Evolutionary conservation across 2,888 invertebrate genomes (phyloP), one percentile per base, ranked within the genome.

Genomic region (Nineta flava): DNA sequence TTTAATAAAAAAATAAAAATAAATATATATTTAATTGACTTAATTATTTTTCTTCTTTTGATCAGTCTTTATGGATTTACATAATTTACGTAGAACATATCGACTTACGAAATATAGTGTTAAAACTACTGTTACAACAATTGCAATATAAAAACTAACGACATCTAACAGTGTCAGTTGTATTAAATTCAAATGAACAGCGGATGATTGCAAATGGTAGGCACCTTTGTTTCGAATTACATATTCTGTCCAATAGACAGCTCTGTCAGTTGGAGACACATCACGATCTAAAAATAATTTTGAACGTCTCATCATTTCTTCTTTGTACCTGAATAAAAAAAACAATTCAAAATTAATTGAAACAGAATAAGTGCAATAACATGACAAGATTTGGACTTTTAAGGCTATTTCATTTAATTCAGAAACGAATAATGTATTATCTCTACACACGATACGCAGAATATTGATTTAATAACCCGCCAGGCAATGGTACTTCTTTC

Each of bases 141-240:
- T 17, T 3, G 15, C 13, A 15, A 48, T 2, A 17, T 35, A 13
- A 35, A 42, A 46, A 13, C 35, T 44, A n/a, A 52, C 13, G 21
- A 52, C 50, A 49, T 53, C 53, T 21, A 53, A 34, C 26, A 53
- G 32, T 3, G 51, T 16, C 43, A 50, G 46, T 44, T 53, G 50
- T 12, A 21, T 15, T 12, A 43, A 15, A 2, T 50, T 26, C 38
- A 52, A 31, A 46, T 50, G 48, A n/a, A 46, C 3, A 15, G 46
- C 26, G 5, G 48, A 43, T 15, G 48, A 52, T 34, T 38, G 35
- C 19, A 52, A 34, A 50, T 52, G 52, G 4, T 13, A 9, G 15
- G 45, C 52, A 10, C 51, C 51, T 7, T 51, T 51, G 15, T 51
- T 38, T 15, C 49, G 32, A 2, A 51, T 43, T 10, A 51, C 40